Evolutionary conservation across 2,113 vertebrate species (phyloP), one percentile per base, ranked within the genome.

Genomic region (Gnathonemus echidnorhynchus): DNA sequence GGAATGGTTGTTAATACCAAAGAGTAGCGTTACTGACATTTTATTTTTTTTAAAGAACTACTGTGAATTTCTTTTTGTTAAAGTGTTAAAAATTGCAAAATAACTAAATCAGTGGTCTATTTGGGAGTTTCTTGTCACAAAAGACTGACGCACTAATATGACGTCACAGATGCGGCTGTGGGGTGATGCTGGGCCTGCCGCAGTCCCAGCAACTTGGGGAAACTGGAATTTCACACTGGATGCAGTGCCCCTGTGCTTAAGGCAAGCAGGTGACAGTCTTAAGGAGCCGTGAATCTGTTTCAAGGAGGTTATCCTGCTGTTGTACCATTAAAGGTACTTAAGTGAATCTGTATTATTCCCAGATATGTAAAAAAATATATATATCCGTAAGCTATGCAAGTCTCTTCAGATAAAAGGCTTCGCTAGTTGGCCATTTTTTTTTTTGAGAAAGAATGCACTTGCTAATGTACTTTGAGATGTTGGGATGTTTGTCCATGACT

Each of bases 1-100:
- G 6, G 74, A 39, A 80, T 42, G 70, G 70, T 39, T 74, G 66
- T 70, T 50, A 45, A 89, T 80, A 89, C 27, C 45, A 77, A 74
- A 77, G 56, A 48, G 66, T 77, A 89, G 70, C 88, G n/a, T 83
- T 42, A 56, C 50, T 84, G 27, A 89, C 88, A 80, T 9, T 39
- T 74, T 48, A 5, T 53, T 21, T 89, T 42, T 31, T 77, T 35
- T 35, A 13, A 50, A 74, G 13, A 52, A 89, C 49, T 83, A 84
- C 88, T 84, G 88, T 89, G 88, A 89, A 89, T 89, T 49, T 89
- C 35, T 49, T 86, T 89, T 84, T 89, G 74, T 83, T 84, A 84
- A 24, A 66, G 52, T 53, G 50, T 52, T 52, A 52, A 52, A 19
- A 77, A 39, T 46, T 77, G 11, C 45, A 86, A 86, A 86, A 24